Evolutionary conservation across 2,888 invertebrate species (phyloP), one percentile per base, ranked within the genome.

Genomic region (Protonemura montana): DNA sequence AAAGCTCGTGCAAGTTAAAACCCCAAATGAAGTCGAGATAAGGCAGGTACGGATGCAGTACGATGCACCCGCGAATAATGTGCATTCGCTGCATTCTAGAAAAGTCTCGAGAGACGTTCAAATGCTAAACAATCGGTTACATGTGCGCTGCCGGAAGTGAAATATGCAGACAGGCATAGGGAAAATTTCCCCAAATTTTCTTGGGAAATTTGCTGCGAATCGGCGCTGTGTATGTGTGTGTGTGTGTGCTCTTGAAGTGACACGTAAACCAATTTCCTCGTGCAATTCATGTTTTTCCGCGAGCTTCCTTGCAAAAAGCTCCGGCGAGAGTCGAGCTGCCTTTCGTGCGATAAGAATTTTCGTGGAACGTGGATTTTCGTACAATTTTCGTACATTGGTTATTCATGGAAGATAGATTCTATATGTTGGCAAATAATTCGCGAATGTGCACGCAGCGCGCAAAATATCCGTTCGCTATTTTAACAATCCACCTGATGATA

Each of bases 1-100:
- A 35, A 10, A 35, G 35, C 35, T 35, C n/a, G n/a, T 21, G 81
- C 30, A 81, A 81, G 81, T 30, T 30, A 81, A 81, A 29, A 29
- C 30, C n/a, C 81, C 35, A 13, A 28, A 6, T n/a, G 59, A 2
- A 16, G 81, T 21, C 25, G 81, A 27, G 81, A 81, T 81, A 81
- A 81, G 81, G 30, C 81, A 81, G 29, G 81, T 30, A 21, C 7
- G 7, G 59, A 7, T 59, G 59, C 10, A 10, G 59, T 21, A 2
- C 16, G 16, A 7, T 59, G 21, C 59, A 59, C 5, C 10, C 10
- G 35, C 35, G 10, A 35, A 35, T 35, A 35, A 35, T 35, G 59
- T 59, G 59, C 59, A 59, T 59, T 59, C 59, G 59, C 13, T 59
- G 59, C 59, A 59, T 59, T 59, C 21, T 21, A 59, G 2, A 59